A percentile compares a stretch with the other conserved stretches of the same genome.
phyloP scores from a whole-genome alignment of 2,888 invertebrate genomes.

The Camponotus fellah region DNA sequence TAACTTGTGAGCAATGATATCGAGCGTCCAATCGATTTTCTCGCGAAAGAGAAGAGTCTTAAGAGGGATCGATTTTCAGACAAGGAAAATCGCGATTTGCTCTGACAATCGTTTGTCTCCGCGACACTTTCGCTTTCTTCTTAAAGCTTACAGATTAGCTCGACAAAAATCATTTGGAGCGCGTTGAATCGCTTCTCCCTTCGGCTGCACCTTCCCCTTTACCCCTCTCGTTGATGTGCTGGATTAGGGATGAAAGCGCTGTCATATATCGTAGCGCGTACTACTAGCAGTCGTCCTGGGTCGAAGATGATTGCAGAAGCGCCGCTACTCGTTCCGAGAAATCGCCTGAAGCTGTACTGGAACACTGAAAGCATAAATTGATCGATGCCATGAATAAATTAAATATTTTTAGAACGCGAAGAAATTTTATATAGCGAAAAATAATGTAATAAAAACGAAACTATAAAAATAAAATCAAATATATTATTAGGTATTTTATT shows the following conservation, averaged over 20 bases:
- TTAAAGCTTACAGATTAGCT: constrained; percentile 55
- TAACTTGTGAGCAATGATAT: not conserved
- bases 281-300: constrained; percentile 82
- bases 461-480: no score
- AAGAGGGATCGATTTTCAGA: not conserved
- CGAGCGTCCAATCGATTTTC: not conserved
- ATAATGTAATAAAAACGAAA: not conserved
- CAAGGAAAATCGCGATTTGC: constrained; percentile 7
- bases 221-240: constrained; percentile 7
- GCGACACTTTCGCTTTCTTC: not conserved
- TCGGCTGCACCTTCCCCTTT: constrained; percentile 21
- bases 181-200: not conserved
- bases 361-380: constrained; percentile 74
- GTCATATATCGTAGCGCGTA: constrained; percentile 33
- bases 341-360: constrained; percentile 75
- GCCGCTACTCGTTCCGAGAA: constrained; percentile 82
- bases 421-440: not conserved
- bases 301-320: constrained; percentile 80
- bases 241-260: constrained; percentile 2
- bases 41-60: constrained; percentile 42
- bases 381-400: constrained; percentile 8
- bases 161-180: constrained; percentile 42
- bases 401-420: not conserved
- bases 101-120: constrained; percentile 11
- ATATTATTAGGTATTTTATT: no score